phyloP scores from a whole-genome alignment of 2,797 vertebrate genomes.

The Malurus leucopterus region DNA sequence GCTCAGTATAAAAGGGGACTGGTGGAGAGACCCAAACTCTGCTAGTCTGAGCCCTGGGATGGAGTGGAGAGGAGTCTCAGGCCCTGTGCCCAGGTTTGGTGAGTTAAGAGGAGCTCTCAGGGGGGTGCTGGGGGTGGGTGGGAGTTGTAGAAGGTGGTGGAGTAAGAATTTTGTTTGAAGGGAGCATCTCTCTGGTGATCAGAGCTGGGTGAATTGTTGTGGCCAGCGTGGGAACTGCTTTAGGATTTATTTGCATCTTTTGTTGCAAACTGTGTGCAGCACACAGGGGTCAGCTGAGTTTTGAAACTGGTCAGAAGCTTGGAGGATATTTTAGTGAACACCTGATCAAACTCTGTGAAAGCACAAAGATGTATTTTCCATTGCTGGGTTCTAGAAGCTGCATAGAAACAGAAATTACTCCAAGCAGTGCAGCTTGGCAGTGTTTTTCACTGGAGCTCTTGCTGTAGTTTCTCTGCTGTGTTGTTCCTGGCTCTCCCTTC shows the following conservation, averaged over 20 bases:
- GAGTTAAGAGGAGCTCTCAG: rapidly evolving
- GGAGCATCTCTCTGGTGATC: rapidly evolving
- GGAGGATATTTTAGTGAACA: background rate
- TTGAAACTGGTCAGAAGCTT: background rate
- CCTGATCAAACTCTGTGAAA: background rate
- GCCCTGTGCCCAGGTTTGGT: rapidly evolving
- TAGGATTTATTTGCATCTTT: background rate
- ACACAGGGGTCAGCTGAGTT: background rate
- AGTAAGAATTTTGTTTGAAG: background rate
- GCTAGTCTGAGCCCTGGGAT: rapidly evolving
- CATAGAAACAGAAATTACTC: background rate
- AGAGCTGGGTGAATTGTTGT: background rate
- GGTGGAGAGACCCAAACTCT: rapidly evolving
- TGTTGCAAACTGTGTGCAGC: background rate
- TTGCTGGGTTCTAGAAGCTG: background rate
- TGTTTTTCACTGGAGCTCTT: background rate
- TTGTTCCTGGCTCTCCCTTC: background rate
- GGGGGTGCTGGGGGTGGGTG: rapidly evolving
- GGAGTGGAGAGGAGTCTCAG: rapidly evolving
- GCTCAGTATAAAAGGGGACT: background rate
- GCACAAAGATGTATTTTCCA: rapidly evolving
- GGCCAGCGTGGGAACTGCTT: background rate
- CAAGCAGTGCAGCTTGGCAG: rapidly evolving
- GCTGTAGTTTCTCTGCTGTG: too few relatives aligned
- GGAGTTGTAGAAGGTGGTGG: background rate